Evolutionary conservation across 2,113 vertebrate genomes (phyloP), one percentile per base, ranked within the genome.

Genomic region (Salvelinus alpinus): DNA sequence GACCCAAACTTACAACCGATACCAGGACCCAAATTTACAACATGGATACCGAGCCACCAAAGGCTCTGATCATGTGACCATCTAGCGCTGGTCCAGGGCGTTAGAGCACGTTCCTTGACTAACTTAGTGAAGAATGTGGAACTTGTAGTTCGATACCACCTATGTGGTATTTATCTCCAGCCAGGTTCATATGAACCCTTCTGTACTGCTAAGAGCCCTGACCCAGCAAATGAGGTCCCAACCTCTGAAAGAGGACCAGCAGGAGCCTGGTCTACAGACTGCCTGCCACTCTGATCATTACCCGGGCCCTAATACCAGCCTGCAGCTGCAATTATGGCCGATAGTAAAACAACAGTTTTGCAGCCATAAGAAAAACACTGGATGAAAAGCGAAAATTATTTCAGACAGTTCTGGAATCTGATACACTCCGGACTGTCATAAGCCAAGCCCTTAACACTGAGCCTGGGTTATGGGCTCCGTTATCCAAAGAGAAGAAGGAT

Each of bases 181-280:
- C 78, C 78, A 73, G 73, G 80, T 81, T 88, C 83, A 84, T 86
- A 80, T 62, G 74, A 87, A 76, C 75, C 72, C 65, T 77, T 77
- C 67, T 79, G 51, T 54, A 54, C 51, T 18, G 79, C 83, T 74
- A 76, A 82, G 79, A 82, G 84, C 84, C 82, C 82, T 85, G 85
- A 90, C 83, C 87, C 88, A 77, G 86, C 78, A 89, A 91, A 91
- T 85, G 64, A 81, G 86, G 77, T 86, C 78, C 80, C 75, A 87
- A 81, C 85, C 80, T 78, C 79, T 84, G 81, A 84, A 88, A 82
- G 80, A 86, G 80, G 75, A 85, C 79, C 88, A 90, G 84, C 82
- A 83, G 77, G 78, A 75, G 82, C 31, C 20, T 48, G 38, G 38
- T 44, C 77, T 75, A 54, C 48, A 76, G 76, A 80, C 66, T 84